Evolutionary conservation across 2,797 vertebrate genomes (phyloP), one percentile per base, ranked within the genome.

Genomic region (Petrocephalus sullivani): DNA sequence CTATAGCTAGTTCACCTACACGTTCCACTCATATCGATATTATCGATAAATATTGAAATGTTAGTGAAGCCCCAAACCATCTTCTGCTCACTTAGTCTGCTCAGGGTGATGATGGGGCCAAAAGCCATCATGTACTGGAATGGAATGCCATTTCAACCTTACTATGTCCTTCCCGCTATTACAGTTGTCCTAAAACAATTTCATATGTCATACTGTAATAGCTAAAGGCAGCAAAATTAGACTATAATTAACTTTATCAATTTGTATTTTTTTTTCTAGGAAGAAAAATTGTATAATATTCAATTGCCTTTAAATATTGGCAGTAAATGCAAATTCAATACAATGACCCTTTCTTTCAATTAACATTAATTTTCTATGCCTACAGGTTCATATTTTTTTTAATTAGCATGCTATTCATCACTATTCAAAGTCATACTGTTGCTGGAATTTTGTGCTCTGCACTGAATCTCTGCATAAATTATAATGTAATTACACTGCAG

Each of bases 1-100:
- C 64, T 86, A 90, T 90, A 90, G 91, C 89, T 87, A 89, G 88
- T 92, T 89, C 61, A 91, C 89, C 90, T 91, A 93, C 88, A 90
- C 23, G 19, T 67, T 56, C 91, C 90, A 88, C 51, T 90, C 87
- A 58, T 89, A 67, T 33, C 54, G 16, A 53, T 71, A 89, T 88
- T 33, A 85, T 12, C 54, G 88, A 21, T 61, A 61, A 87, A 9
- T 67, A 56, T 53, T 23, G 21, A 4, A 28, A 53, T 56, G 37
- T 78, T 78, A 14, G 37, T 41, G 37, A 46, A n/a, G 71, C 16
- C 28, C 71, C 16, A 46, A 78, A 46, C 64, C 12, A 14, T 67
- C 28, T 33, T 67, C 61, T 33, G 61, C 10, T 1, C 0, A 0
- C 61, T 67, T 28, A 67, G 4, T 10, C 23, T 67, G 64, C 1